Conservation (phyloP, 2,888 invertebrate genomes). For the Margaritifera margaritifera region DNA sequence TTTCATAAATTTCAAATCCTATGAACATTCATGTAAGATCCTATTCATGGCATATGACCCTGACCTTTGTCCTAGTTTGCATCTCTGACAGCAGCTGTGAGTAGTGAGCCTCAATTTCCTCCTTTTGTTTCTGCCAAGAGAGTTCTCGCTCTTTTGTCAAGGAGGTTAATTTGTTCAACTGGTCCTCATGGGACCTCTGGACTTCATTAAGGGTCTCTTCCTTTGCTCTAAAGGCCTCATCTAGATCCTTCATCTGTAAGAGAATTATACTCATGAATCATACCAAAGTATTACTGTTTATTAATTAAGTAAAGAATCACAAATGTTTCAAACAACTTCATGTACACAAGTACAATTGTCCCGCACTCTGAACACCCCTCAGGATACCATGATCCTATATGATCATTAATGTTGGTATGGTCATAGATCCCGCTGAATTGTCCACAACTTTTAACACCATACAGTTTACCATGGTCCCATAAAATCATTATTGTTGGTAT, state of each 20-base stretch:
- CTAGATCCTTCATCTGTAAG: slow-evolving; percentile 52
- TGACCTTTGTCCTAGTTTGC: slow-evolving; percentile 64
- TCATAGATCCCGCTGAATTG: too few relatives aligned
- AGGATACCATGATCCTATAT: too few relatives aligned
- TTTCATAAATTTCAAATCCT: too few relatives aligned
- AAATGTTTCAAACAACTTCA: too few relatives aligned
- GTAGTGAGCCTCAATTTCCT: slow-evolving; percentile 68
- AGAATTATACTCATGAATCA: slow-evolving; percentile 9
- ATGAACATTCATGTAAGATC: not conserved
- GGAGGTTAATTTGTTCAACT: slow-evolving; percentile 60
- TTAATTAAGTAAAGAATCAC: too few relatives aligned
- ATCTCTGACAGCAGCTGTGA: slow-evolving; percentile 61
- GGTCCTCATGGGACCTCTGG: slow-evolving; percentile 62
- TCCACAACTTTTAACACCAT: too few relatives aligned
- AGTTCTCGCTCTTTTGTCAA: slow-evolving; percentile 61
- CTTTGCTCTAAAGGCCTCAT: slow-evolving; percentile 47
- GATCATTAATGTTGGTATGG: too few relatives aligned
- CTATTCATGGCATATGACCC: not conserved
- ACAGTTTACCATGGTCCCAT: too few relatives aligned
- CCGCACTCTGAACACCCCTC: not conserved
- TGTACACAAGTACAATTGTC: not conserved
- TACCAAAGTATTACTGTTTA: not conserved
- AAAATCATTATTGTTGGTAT: too few relatives aligned
- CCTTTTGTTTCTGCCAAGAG: slow-evolving; percentile 67
- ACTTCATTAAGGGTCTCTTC: slow-evolving; percentile 55